Evolutionary conservation across 2,113 vertebrate species (phyloP).

Genomic region (Neodon shergylaensis): DNA sequence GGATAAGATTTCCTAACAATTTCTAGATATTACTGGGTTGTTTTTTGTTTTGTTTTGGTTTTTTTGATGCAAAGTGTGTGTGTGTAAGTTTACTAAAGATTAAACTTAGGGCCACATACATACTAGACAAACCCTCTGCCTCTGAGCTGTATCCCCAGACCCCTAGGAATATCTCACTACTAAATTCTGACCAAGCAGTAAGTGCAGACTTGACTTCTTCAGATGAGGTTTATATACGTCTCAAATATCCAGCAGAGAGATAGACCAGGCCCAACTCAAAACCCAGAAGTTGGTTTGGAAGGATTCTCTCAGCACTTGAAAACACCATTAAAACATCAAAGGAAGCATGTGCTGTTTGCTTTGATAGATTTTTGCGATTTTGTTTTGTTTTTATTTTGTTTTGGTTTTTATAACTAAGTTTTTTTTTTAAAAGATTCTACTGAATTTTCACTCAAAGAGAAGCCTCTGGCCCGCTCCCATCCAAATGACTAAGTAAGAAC

Average conservation of each 20-base stretch:
- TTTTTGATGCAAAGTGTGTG: background rate
- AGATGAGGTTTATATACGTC: background rate
- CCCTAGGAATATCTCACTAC: background rate
- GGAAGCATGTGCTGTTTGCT: background rate
- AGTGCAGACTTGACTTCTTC: background rate
- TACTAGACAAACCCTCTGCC: background rate
- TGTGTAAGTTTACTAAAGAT: background rate
- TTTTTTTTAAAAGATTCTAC: background rate
- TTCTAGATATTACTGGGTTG: background rate
- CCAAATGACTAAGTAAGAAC: background rate
- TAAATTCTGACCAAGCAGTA: background rate
- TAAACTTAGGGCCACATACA: background rate
- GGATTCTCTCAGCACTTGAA: constrained; percentile 22
- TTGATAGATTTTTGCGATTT: background rate
- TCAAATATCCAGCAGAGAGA: background rate
- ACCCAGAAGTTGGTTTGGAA: constrained; percentile 1
- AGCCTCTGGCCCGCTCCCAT: background rate
- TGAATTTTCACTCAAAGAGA: constrained; percentile 31
- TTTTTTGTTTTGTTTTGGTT: background rate
- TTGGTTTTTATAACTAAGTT: background rate
- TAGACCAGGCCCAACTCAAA: background rate
- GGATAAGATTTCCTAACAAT: background rate
- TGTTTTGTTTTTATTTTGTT: background rate
- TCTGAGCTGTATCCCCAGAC: background rate
- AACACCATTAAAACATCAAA: constrained; percentile 28